Evolutionary conservation across 2,888 invertebrate species (phyloP).

Genomic region (Metacarcinus magister): DNA sequence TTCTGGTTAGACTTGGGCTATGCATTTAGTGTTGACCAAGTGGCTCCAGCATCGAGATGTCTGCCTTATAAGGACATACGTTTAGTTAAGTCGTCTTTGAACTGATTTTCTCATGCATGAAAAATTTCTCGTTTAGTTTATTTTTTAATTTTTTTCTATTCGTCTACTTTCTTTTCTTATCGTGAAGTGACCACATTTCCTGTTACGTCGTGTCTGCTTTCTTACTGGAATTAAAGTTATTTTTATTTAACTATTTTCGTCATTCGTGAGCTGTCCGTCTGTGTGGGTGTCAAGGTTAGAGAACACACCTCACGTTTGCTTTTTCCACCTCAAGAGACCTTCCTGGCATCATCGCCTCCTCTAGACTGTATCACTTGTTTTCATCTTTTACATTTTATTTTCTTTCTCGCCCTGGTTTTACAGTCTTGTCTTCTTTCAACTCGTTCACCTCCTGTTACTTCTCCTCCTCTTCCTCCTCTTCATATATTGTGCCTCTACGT

Average conservation of each 20-base stretch:
- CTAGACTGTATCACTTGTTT: background rate
- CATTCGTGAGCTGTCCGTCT: no score
- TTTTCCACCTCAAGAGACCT: no score
- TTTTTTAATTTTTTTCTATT: background rate
- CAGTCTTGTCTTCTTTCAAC: background rate
- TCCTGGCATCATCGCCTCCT: no score
- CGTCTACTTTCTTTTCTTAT: conserved; percentile 3
- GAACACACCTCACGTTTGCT: no score
- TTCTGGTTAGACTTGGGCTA: background rate
- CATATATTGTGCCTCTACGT: no score
- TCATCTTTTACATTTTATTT: background rate
- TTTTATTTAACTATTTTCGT: background rate
- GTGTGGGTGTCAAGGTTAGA: no score
- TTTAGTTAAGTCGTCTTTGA: background rate
- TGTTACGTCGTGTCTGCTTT: background rate
- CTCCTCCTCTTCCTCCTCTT: background rate
- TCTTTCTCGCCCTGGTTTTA: background rate
- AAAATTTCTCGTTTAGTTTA: background rate
- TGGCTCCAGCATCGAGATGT: background rate
- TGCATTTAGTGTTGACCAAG: background rate
- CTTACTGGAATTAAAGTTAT: background rate
- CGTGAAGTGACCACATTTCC: background rate
- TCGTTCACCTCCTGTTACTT: background rate
- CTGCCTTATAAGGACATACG: background rate
- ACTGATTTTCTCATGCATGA: background rate